Evolutionary conservation across 1,140 invertebrate genomes (phyloP).

Genomic region (Drosophila eugracilis): DNA sequence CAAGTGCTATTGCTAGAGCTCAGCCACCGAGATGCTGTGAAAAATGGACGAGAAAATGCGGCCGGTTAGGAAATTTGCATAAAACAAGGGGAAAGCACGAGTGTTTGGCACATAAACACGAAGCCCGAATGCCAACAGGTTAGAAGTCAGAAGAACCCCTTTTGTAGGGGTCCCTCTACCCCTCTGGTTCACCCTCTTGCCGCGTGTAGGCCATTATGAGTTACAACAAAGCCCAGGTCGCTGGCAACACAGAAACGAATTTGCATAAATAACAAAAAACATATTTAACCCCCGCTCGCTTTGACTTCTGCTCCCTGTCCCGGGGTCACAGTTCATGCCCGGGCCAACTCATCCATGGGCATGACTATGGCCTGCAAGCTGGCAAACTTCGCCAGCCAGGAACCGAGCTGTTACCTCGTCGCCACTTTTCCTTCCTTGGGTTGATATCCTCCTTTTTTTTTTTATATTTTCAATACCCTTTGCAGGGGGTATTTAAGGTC

Average conservation of each 20-base stretch:
- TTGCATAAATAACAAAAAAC: conserved; percentile 82
- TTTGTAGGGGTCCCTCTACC: neutral
- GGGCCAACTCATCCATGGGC: conserved; percentile 59
- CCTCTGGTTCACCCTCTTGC: neutral
- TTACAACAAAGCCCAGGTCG: conserved; percentile 76
- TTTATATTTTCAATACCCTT: conserved; percentile 1
- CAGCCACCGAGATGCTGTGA: conserved; percentile 46
- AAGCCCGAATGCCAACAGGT: conserved; percentile 74
- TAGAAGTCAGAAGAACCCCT: conserved; percentile 23
- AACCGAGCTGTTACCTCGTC: conserved; percentile 49
- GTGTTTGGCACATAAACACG: conserved; percentile 78
- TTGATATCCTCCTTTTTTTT: conserved; percentile 17
- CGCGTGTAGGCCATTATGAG: conserved; percentile 69
- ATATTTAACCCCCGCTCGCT: conserved; percentile 72
- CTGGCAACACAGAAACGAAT: conserved; percentile 75
- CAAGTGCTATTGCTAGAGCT: conserved; percentile 19
- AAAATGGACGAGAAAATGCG: conserved; percentile 75
- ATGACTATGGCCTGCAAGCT: conserved; percentile 55
- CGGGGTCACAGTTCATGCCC: conserved; percentile 60
- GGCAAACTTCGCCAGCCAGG: conserved; percentile 67
- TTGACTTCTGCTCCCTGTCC: conserved; percentile 46
- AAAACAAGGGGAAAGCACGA: conserved; percentile 54
- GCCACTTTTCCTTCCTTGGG: conserved; percentile 30
- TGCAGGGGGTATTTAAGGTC: neutral
- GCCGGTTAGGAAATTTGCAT: conserved; percentile 72